Conservation (phyloP, 2,888 invertebrate species). For the Cotesia congregata region DNA sequence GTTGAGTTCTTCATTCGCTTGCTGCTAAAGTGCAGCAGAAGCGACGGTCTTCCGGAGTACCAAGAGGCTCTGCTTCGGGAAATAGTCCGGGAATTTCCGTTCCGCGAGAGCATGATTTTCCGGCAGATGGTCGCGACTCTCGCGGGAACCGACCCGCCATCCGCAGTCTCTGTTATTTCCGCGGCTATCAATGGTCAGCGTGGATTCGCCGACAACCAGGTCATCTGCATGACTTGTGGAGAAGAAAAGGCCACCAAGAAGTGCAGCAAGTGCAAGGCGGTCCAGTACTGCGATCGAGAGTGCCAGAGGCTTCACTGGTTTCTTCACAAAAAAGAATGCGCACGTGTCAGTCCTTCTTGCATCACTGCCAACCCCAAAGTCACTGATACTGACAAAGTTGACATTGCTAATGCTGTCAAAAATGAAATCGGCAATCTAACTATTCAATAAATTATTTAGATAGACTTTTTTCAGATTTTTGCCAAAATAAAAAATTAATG, state of each 20-base stretch:
- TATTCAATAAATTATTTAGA: slow-evolving; percentile 56
- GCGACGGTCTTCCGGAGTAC: slow-evolving; percentile 75
- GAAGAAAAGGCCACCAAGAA: slow-evolving; percentile 92
- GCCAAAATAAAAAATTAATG: too few species aligned
- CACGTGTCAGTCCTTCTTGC: slow-evolving; percentile 72
- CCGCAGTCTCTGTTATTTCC: slow-evolving; percentile 80
- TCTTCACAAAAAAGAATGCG: slow-evolving; percentile 89
- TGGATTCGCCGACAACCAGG: slow-evolving; percentile 79
- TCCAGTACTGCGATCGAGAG: slow-evolving; percentile 93
- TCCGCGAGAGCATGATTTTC: slow-evolving; percentile 89
- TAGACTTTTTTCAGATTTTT: slow-evolving; percentile 9
- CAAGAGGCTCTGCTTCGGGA: slow-evolving; percentile 84
- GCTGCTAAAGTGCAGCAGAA: slow-evolving; percentile 82
- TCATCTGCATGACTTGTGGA: slow-evolving; percentile 87
- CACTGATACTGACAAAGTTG: slow-evolving; percentile 58
- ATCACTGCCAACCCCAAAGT: slow-evolving; percentile 48
- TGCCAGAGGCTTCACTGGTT: slow-evolving; percentile 97
- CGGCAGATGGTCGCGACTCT: slow-evolving; percentile 86
- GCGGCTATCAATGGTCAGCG: slow-evolving; percentile 91
- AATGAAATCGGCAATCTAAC: slow-evolving; percentile 60
- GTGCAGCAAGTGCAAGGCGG: slow-evolving; percentile 94
- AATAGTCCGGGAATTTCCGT: slow-evolving; percentile 91
- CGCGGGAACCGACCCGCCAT: slow-evolving; percentile 81
- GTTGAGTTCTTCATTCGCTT: slow-evolving; percentile 84
- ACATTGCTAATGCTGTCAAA: slow-evolving; percentile 59